Conservation (phyloP, 35 echinoderm and acorn worm species). For the Diadema setosum region DNA sequence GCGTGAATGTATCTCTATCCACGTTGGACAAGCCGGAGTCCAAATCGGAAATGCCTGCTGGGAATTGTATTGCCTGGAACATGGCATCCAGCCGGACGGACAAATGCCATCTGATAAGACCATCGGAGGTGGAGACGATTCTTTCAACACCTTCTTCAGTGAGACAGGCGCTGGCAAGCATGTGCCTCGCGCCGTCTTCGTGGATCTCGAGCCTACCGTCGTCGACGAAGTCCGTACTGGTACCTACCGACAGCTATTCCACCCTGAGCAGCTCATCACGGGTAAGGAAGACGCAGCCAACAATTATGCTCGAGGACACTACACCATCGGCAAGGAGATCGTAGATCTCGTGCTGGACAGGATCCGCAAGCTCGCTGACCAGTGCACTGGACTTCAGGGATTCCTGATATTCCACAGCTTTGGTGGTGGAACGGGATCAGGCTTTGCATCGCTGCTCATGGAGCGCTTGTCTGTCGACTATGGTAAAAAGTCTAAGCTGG, state of each 20-base stretch:
- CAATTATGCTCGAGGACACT: no score
- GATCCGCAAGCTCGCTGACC: no score
- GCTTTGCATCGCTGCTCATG: no score
- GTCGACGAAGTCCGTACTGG: no score
- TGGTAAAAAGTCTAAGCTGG: conserved; percentile 43
- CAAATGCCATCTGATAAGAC: conserved; percentile 34
- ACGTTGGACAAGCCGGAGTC: conserved; percentile 66
- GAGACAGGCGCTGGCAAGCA: conserved; percentile 58
- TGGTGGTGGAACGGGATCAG: no score
- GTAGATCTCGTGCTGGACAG: no score
- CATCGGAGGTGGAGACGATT: conserved; percentile 16
- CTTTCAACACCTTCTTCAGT: conserved; percentile 80
- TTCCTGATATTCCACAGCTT: no score
- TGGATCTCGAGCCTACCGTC: conserved; percentile 72
- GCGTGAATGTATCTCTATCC: conserved; percentile 71
- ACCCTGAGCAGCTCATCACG: no score
- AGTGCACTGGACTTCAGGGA: no score
- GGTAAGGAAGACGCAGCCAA: no score
- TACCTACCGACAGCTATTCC: no score
- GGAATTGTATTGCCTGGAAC: conserved; percentile 65
- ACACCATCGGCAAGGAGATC: no score
- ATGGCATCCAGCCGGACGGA: conserved; percentile 34
- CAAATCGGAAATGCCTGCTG: conserved; percentile 74
- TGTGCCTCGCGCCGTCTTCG: conserved; percentile 46
- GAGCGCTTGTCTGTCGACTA: conserved; percentile 54